Evolutionary conservation across 1,140 invertebrate species (phyloP).

Genomic region (Rhysida immarginata): DNA sequence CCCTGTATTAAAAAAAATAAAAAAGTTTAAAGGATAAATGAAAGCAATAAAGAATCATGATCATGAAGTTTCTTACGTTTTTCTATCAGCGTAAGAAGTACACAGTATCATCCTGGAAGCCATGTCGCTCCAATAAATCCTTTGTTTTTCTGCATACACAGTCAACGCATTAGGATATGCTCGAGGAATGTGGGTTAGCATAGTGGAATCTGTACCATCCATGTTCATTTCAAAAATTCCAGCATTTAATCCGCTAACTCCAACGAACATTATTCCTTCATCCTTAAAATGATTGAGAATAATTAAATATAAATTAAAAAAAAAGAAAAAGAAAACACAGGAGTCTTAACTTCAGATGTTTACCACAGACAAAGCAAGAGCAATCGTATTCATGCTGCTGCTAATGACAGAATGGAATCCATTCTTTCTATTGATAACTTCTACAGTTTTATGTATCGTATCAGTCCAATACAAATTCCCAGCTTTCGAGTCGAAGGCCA

Average conservation of each 20-base stretch:
- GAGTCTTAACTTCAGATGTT: no score
- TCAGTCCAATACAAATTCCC: slow-evolving; percentile 37
- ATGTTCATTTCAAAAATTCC: slow-evolving; percentile 13
- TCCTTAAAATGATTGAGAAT: background rate
- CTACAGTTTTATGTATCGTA: slow-evolving; percentile 25
- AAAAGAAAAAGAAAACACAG: background rate
- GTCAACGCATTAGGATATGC: slow-evolving; percentile 10
- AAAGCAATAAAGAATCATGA: no score
- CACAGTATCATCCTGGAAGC: no score
- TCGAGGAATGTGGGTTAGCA: background rate
- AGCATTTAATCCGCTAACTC: slow-evolving; percentile 9
- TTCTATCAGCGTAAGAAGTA: no score
- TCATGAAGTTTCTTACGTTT: no score
- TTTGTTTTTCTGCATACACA: slow-evolving; percentile 6
- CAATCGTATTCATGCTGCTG: no score
- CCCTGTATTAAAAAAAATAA: no score
- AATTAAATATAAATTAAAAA: no score
- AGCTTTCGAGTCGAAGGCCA: slow-evolving; percentile 28
- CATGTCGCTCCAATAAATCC: slow-evolving; percentile 18
- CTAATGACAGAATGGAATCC: no score
- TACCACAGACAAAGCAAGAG: no score
- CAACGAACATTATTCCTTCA: slow-evolving; percentile 14
- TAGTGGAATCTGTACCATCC: slow-evolving; percentile 13
- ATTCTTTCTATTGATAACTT: no score
- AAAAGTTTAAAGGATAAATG: no score